Conservation (phyloP, 2,797 vertebrate genomes). For the Choloepus didactylus region DNA sequence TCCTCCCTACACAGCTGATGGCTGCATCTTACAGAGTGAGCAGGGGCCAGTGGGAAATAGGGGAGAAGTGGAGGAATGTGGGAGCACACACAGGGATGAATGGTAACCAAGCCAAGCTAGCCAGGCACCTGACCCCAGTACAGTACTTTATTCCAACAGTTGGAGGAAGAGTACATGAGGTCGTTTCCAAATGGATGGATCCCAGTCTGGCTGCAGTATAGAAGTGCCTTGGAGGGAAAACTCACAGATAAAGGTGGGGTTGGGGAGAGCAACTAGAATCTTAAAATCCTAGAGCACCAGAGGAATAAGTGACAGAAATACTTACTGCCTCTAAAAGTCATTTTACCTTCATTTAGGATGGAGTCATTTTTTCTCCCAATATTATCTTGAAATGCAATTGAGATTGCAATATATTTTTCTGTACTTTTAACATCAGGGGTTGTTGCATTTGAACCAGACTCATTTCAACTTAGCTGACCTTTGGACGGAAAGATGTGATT, state of each 20-base stretch:
- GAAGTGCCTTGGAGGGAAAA: neutral
- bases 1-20: neutral
- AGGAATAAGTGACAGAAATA: neutral
- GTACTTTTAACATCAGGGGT: neutral
- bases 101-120: neutral
- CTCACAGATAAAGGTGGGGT: neutral
- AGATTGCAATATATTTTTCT: neutral
- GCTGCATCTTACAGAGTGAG: neutral
- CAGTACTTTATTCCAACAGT: neutral
- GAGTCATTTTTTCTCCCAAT: neutral
- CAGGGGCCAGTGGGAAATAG: neutral
- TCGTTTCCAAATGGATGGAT: neutral
- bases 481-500: conserved; percentile 33
- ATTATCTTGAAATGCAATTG: neutral
- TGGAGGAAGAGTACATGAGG: neutral
- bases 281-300: neutral
- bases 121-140: neutral
- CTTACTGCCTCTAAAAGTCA: neutral
- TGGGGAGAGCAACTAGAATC: neutral
- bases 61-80: neutral
- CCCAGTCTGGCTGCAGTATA: neutral
- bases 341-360: neutral
- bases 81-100: neutral
- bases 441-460: conserved; percentile 21
- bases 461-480: conserved; percentile 42